Conservation (phyloP, 2,113 vertebrate genomes). For the Sinocyclocheilus maitianheensis region DNA sequence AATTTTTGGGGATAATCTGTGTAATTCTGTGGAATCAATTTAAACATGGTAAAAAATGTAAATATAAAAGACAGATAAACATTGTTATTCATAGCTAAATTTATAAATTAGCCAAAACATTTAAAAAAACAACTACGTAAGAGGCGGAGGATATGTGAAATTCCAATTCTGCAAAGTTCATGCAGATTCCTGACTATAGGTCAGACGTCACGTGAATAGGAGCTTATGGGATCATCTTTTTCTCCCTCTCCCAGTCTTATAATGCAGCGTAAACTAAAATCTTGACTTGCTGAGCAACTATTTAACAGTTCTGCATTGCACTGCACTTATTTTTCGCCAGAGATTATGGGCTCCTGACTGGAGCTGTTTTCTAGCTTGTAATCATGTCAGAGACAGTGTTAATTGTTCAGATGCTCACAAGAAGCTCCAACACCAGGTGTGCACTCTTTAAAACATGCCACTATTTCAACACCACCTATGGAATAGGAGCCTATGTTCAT, state of each 20-base stretch:
- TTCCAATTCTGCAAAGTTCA: not conserved
- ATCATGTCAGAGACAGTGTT: conserved; percentile 11
- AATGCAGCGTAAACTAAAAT: conserved; percentile 21
- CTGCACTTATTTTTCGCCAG: conserved; percentile 1
- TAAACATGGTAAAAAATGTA: not conserved
- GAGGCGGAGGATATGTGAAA: not conserved
- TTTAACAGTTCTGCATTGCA: not conserved
- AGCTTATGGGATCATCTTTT: conserved; percentile 13
- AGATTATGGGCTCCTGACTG: not conserved
- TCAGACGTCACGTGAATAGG: not conserved
- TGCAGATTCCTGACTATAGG: not conserved
- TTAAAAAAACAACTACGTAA: not conserved
- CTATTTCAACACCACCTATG: not conserved
- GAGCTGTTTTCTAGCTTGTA: conserved; percentile 34
- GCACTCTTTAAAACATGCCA: conserved; percentile 27
- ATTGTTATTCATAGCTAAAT: not conserved
- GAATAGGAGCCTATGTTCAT: conserved; percentile 21
- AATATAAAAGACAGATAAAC: not conserved
- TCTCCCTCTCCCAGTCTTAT: not conserved
- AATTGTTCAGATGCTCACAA: conserved; percentile 24
- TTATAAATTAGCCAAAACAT: not conserved
- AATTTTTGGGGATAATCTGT: not conserved
- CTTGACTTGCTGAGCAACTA: not conserved
- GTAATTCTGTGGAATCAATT: not conserved
- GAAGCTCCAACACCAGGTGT: conserved; percentile 14